These are phyloP conservation scores for Heliconius melpomene DNA, from an alignment of 1,140 invertebrate genomes.

Conservation along the genomic window DNA sequence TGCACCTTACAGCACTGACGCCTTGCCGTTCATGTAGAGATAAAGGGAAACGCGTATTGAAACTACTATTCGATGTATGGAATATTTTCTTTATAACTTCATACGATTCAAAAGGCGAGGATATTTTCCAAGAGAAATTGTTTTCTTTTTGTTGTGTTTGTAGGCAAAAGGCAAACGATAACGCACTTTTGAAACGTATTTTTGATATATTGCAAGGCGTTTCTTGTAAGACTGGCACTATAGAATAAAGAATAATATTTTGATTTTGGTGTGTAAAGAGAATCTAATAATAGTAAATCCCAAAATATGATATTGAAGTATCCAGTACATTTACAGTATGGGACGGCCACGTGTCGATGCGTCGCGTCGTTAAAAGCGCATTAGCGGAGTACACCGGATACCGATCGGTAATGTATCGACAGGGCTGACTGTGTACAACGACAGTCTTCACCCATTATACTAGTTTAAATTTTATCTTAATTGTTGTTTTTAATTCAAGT, in stretches of 20 bases:
- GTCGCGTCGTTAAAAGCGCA: conserved; percentile 62
- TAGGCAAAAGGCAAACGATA: too few relatives aligned
- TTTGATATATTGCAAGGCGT: too few relatives aligned
- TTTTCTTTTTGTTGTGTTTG: too few relatives aligned
- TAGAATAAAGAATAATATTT: too few relatives aligned
- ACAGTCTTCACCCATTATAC: neutral
- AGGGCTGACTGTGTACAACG: neutral
- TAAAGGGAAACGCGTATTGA: neutral
- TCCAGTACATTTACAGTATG: neutral
- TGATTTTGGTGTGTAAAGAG: too few relatives aligned
- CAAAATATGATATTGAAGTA: neutral
- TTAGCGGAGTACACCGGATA: conserved; percentile 42
- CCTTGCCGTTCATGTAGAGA: neutral
- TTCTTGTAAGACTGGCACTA: too few relatives aligned
- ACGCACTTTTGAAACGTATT: too few relatives aligned
- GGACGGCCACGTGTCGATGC: conserved; percentile 54
- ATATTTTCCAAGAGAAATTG: neutral
- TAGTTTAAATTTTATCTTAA: neutral
- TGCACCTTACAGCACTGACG: conserved; percentile 1
- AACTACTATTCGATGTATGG: neutral
- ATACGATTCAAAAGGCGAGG: neutral
- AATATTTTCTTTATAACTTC: conserved; percentile 4
- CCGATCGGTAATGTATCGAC: conserved; percentile 12
- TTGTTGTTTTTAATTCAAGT: neutral
- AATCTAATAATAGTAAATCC: neutral